Base-by-base conservation (phyloP, 2,797 vertebrate species). In the Vultur gryphus region DNA sequence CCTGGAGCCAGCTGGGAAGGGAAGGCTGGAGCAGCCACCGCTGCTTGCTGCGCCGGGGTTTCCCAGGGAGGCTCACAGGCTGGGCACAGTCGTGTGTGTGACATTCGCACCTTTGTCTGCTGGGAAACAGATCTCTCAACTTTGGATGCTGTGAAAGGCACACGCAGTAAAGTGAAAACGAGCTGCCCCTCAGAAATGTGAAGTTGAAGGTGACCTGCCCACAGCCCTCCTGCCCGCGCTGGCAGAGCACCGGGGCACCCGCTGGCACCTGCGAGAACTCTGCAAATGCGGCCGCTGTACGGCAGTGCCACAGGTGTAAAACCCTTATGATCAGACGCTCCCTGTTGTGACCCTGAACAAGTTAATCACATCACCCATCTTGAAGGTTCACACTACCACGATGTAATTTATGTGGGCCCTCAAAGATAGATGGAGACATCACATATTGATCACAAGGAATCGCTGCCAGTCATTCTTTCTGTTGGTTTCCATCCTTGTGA, bases 221-320 rank as follows among this genome's bases (percentile, higher is more conserved):
- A 7, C 13, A 73, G 64, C 29, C 37, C 35, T 39, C 26, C 66
- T 44, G 20, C 46, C 73, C 6, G 2, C 2, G 6, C 31, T 11
- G 62, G 43, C 76, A 41, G 14, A 25, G 21, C 17, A 7, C 28
- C 4, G 0, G 67, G 62, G 62, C 43, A 31, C 51, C 76, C 0
- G 0, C 59, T 7, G 72, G 52, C 75, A 33, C 18, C 66, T 14
- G 62, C 23, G 1, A 57, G 23, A 15, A 2, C 70, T 39, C 81
- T 25, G 86, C 35, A 8, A 23, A 12, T 0, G 21, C 4, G 1
- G 24, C 51, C 0, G 0, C 39, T 11, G 18, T 37, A 5, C 1
- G 0, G 44, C 41, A 5, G 3, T 5, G 61, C 87, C 84, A n/a
- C 81, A 39, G 69, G 89, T 65, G 64, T 29, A 17, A 86, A 72